phyloP scores from a whole-genome alignment of 2,888 invertebrate species.

The Hoplodrina ambigua region DNA sequence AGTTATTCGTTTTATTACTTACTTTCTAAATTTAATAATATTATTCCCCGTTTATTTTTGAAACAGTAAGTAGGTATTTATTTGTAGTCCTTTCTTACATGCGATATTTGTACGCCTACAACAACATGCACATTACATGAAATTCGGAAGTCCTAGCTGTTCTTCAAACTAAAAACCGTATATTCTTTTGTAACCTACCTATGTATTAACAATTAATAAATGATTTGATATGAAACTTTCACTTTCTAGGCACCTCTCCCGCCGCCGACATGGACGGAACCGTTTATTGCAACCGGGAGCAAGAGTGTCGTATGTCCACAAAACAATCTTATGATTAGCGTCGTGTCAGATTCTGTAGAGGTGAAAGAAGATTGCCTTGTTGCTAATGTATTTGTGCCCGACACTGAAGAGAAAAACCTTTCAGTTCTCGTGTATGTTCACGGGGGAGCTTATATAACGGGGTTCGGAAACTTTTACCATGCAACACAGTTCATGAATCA shows the following conservation, averaged over 20 bases:
- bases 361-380: slow-evolving; percentile 78
- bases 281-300: slow-evolving; percentile 69
- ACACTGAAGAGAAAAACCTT: slow-evolving; percentile 67
- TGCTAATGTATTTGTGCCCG: slow-evolving; percentile 80
- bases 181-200: no score
- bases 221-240: no score
- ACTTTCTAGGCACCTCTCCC: slow-evolving; percentile 55
- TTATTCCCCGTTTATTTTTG: no score
- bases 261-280: slow-evolving; percentile 61
- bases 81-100: no score
- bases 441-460: slow-evolving; percentile 68
- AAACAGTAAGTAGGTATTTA: no score
- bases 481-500: slow-evolving; percentile 30
- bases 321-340: background rate
- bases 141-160: no score
- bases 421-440: slow-evolving; percentile 71
- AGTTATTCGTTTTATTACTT: no score
- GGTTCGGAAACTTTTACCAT: slow-evolving; percentile 42
- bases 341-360: background rate
- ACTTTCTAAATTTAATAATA: no score
- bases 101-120: no score
- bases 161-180: no score
- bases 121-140: no score
- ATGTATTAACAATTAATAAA: no score
- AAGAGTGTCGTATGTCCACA: slow-evolving; percentile 69